Percentiles rank a stretch among this genome's conserved stretches.
Conservation (phyloP, 2,888 invertebrate genomes). For the Therioaphis trifolii region DNA sequence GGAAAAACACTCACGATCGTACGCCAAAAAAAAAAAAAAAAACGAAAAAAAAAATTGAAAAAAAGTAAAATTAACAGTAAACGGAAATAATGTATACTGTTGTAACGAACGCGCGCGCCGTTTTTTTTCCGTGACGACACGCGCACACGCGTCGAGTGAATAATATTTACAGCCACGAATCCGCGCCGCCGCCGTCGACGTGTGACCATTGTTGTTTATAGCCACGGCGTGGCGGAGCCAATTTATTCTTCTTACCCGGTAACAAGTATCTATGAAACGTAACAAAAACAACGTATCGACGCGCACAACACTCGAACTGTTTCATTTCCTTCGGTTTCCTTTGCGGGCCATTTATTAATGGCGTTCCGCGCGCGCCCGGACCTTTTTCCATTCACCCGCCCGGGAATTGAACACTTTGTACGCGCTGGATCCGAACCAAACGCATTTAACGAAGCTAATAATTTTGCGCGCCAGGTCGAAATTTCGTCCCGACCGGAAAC, state of each 20-base stretch:
- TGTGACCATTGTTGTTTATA: slow-evolving; percentile 52
- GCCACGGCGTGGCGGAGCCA: slow-evolving; percentile 2
- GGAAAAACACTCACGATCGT: no score
- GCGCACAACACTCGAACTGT: slow-evolving; percentile 42
- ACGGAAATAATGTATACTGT: no score
- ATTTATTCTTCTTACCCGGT: slow-evolving; percentile 32
- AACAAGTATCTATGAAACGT: slow-evolving; percentile 47
- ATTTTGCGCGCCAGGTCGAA: slow-evolving; percentile 45
- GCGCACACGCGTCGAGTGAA: not conserved
- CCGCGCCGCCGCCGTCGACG: not conserved
- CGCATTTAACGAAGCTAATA: slow-evolving; percentile 60
- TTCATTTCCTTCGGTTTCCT: slow-evolving; percentile 51
- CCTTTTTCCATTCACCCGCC: slow-evolving; percentile 37
- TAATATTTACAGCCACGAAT: slow-evolving; percentile 36
- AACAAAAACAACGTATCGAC: slow-evolving; percentile 48
- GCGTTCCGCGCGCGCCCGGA: slow-evolving; percentile 2
- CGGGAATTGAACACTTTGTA: slow-evolving; percentile 56
- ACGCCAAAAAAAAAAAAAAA: no score
- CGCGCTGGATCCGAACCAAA: slow-evolving; percentile 51
- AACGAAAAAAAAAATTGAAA: no score
- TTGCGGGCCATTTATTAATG: slow-evolving; percentile 48
- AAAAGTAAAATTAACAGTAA: no score
- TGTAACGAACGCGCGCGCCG: no score
- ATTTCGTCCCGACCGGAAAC: slow-evolving; percentile 55
- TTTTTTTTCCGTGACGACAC: not conserved